These are phyloP conservation scores for Neria commutata DNA, from an alignment of 2,888 invertebrate species.

Conservation along the genomic window DNA sequence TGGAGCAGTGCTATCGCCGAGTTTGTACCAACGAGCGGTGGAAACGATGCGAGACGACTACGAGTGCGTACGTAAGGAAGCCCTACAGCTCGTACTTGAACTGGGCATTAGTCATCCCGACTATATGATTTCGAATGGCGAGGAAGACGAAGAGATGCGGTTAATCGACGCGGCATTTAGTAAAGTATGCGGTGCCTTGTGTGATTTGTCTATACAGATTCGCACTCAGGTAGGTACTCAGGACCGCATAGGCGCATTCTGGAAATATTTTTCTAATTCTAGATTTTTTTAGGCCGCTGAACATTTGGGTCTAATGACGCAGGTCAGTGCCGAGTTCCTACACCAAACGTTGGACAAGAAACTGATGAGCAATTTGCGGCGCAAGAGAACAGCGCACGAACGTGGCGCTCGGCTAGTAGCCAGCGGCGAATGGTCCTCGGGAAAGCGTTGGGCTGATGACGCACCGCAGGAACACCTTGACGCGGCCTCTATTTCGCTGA, in stretches of 20 bases:
- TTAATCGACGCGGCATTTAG: conserved; percentile 96
- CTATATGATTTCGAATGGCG: conserved; percentile 69
- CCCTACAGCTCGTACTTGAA: conserved; percentile 83
- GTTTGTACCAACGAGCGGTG: conserved; percentile 70
- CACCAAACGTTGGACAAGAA: conserved; percentile 98
- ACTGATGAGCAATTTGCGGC: conserved; percentile 92
- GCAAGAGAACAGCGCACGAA: conserved; percentile 84
- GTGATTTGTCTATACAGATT: conserved; percentile 89
- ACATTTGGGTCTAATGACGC: conserved; percentile 83
- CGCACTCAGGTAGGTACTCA: conserved; percentile 67
- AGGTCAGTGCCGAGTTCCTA: conserved; percentile 86
- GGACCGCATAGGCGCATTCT: background rate
- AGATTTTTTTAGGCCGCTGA: conserved; percentile 69
- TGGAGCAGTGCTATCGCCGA: conserved; percentile 77
- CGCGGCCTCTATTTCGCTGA: conserved; percentile 77
- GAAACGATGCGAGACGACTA: conserved; percentile 87
- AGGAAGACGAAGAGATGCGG: conserved; percentile 83
- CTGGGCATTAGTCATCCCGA: conserved; percentile 88
- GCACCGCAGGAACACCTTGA: conserved; percentile 77
- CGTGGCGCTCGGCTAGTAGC: conserved; percentile 81
- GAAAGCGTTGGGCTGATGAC: conserved; percentile 88
- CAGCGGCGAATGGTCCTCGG: conserved; percentile 90
- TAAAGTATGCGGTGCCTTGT: conserved; percentile 90
- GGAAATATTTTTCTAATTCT: background rate
- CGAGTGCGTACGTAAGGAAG: conserved; percentile 88